Conservation (phyloP, 2,113 vertebrate species). For the Pycnonotus jocosus region DNA sequence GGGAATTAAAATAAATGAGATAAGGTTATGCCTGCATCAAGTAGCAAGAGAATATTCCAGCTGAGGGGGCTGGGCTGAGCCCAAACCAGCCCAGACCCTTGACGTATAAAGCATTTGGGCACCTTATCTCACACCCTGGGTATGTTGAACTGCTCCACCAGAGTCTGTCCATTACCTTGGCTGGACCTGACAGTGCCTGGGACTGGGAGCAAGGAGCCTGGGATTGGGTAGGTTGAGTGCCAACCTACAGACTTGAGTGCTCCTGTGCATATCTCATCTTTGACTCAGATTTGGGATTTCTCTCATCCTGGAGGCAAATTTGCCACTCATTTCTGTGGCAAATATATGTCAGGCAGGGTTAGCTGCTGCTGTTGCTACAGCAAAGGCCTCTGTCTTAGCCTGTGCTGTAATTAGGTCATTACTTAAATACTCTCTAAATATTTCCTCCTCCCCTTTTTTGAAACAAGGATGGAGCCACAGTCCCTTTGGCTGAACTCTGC, state of each 20-base stretch:
- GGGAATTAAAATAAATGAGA: background rate
- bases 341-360: background rate
- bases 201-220: background rate
- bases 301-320: background rate
- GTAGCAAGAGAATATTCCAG: background rate
- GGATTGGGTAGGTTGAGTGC: background rate
- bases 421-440: background rate
- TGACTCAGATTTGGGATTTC: background rate
- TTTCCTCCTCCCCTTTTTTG: background rate
- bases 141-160: background rate
- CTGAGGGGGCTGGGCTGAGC: background rate
- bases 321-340: background rate
- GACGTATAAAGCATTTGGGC: background rate
- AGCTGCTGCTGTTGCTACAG: background rate
- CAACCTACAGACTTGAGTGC: background rate
- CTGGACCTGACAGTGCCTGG: background rate
- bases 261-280: background rate
- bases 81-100: background rate
- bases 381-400: background rate
- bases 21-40: background rate
- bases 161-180: background rate
- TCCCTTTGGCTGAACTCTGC: background rate
- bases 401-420: background rate
- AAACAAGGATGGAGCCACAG: background rate
- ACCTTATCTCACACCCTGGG: background rate